phyloP scores from a whole-genome alignment of 1,140 invertebrate genomes.

The Achroia grisella region DNA sequence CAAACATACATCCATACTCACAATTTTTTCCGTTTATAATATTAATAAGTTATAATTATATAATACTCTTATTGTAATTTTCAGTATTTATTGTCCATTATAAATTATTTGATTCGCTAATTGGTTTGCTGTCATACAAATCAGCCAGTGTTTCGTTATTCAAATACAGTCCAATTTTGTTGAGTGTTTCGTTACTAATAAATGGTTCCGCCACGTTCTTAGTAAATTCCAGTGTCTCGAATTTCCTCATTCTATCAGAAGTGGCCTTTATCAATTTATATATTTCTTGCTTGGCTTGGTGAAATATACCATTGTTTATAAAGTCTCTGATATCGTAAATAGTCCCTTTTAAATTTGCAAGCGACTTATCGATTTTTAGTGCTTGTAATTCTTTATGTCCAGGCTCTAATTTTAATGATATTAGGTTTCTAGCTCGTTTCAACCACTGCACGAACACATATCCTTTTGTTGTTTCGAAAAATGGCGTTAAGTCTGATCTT shows the following conservation, averaged over 20 bases:
- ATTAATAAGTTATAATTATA: too few relatives aligned
- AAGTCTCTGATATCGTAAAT: constrained; percentile 47
- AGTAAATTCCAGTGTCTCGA: background rate
- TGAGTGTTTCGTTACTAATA: background rate
- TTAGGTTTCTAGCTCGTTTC: constrained; percentile 19
- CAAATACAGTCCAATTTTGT: background rate
- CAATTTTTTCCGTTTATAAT: too few relatives aligned
- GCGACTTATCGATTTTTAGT: constrained; percentile 20
- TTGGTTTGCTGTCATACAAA: too few relatives aligned
- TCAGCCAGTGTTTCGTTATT: background rate
- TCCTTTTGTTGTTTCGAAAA: constrained; percentile 35
- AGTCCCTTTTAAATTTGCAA: constrained; percentile 26
- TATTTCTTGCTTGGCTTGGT: constrained; percentile 21
- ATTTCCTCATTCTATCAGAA: too few relatives aligned
- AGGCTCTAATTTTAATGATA: background rate
- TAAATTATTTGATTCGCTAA: too few relatives aligned
- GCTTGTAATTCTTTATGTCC: constrained; percentile 12
- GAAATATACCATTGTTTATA: constrained; percentile 16
- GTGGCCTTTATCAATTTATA: constrained; percentile 5
- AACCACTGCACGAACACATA: constrained; percentile 27
- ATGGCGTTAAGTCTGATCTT: constrained; percentile 13
- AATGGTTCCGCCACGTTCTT: background rate
- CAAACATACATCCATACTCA: too few relatives aligned
- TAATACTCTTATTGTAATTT: too few relatives aligned
- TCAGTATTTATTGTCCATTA: too few relatives aligned